phyloP scores from a whole-genome alignment of 2,113 vertebrate genomes.

The Anseranas semipalmata region DNA sequence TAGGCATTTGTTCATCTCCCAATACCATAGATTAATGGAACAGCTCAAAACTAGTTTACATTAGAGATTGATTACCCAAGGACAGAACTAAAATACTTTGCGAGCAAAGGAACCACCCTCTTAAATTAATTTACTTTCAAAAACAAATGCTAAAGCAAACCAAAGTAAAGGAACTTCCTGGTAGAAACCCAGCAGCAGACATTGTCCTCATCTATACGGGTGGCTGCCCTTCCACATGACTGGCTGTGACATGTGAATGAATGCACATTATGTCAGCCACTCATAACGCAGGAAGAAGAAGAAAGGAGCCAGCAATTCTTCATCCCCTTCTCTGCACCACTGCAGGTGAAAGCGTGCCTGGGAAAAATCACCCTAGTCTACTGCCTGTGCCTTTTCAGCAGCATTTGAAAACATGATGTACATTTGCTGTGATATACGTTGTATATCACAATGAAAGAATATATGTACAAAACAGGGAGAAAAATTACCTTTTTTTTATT shows the following conservation, averaged over 20 bases:
- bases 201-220: background rate
- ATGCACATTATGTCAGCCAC: accelerated
- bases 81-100: background rate
- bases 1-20: background rate
- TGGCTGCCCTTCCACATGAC: background rate
- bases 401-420: background rate
- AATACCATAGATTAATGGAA: background rate
- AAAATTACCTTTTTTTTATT: background rate
- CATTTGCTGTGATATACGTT: background rate
- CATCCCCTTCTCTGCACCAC: background rate
- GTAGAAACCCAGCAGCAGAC: background rate
- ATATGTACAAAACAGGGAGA: background rate
- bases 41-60: background rate
- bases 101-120: background rate
- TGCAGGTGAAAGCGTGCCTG: background rate
- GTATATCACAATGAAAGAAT: background rate
- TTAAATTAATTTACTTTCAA: background rate
- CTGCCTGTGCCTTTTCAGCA: background rate
- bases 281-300: background rate
- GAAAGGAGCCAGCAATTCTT: background rate
- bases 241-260: background rate
- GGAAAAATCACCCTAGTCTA: background rate
- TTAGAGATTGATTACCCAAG: background rate
- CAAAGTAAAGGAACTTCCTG: background rate
- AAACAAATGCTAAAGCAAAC: background rate